Evolutionary conservation across 2,888 invertebrate genomes (phyloP).

Genomic region (Leucania comma): DNA sequence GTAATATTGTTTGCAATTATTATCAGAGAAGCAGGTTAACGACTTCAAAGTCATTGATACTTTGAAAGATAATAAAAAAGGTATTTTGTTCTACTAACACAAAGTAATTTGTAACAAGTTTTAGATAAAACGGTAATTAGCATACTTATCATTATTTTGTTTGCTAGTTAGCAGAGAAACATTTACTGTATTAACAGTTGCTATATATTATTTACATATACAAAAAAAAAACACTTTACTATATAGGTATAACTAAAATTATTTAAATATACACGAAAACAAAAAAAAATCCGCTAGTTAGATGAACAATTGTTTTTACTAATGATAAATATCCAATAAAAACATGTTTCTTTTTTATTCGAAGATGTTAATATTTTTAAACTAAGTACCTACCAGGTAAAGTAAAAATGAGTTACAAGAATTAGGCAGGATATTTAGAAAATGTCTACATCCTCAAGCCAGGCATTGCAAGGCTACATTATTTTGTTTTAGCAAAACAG

Average conservation of each 20-base stretch:
- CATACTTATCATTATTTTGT: constrained; percentile 15
- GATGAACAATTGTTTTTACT: constrained; percentile 26
- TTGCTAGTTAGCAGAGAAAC: constrained; percentile 12
- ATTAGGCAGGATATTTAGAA: constrained; percentile 17
- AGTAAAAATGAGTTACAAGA: constrained; percentile 1
- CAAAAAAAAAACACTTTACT: too few species aligned
- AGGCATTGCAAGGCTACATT: constrained; percentile 3
- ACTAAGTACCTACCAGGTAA: background rate
- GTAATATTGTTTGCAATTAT: constrained; percentile 19
- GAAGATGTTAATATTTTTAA: background rate
- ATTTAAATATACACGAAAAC: too few species aligned
- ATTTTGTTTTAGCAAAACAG: constrained; percentile 13
- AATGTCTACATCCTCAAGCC: constrained; percentile 5
- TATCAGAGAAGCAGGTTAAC: constrained; percentile 50
- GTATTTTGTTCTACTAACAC: constrained; percentile 40
- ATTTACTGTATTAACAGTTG: too few species aligned
- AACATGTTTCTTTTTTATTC: background rate
- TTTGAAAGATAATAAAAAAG: constrained; percentile 29
- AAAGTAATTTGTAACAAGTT: constrained; percentile 22
- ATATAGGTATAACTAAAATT: too few species aligned
- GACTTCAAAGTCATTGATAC: constrained; percentile 44
- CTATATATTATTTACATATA: too few species aligned
- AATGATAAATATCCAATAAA: constrained; percentile 6
- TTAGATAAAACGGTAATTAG: constrained; percentile 41
- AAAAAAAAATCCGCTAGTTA: constrained; percentile 8